These are phyloP conservation scores for Diloba caeruleocephala DNA, from an alignment of 2,888 invertebrate genomes.

Conservation along the genomic window DNA sequence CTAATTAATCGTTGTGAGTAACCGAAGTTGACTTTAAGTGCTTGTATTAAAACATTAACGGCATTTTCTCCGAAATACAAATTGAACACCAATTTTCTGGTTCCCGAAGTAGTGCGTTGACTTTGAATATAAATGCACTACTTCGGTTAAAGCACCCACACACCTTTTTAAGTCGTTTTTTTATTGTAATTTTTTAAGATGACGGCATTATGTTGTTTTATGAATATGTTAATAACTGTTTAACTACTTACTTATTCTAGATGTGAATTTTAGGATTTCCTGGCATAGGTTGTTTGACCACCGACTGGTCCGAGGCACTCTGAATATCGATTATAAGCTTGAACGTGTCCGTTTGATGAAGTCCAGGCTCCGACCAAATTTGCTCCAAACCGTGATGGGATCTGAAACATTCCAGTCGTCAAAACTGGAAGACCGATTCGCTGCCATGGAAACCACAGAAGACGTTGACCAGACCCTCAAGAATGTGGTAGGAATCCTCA, in stretches of 20 bases:
- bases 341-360: no score
- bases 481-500: no score
- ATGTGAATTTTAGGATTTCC: neutral
- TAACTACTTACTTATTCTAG: conserved; percentile 1
- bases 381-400: no score
- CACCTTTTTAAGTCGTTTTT: conserved; percentile 12
- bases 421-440: no score
- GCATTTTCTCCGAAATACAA: conserved; percentile 60
- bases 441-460: no score
- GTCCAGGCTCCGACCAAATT: no score
- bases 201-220: conserved; percentile 13
- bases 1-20: conserved; percentile 44
- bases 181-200: conserved; percentile 7
- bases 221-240: conserved; percentile 35
- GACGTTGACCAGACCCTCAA: no score
- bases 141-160: conserved; percentile 21
- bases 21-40: conserved; percentile 31
- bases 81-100: conserved; percentile 49
- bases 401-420: no score
- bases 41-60: conserved; percentile 55
- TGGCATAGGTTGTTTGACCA: neutral
- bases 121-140: conserved; percentile 41
- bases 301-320: no score
- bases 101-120: conserved; percentile 24
- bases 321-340: no score